A percentile compares a stretch with the other conserved stretches of the same genome.
phyloP scores from a whole-genome alignment of 2,888 invertebrate genomes.

The Acleris literana region DNA sequence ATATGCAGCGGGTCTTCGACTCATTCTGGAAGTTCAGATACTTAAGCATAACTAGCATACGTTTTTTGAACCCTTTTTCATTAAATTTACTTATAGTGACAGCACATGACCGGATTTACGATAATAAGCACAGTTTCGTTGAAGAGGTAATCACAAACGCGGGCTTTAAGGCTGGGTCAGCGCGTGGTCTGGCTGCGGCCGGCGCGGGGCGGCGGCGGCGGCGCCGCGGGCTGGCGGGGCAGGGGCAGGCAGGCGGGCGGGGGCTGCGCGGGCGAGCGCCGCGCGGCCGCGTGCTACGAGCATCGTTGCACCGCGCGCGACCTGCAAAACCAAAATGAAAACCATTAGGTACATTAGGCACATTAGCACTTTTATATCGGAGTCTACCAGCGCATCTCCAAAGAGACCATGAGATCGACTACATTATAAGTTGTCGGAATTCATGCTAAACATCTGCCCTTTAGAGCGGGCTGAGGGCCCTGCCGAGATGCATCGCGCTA shows the following conservation, averaged over 20 bases:
- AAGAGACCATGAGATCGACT: too few species aligned
- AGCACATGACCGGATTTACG: neutral
- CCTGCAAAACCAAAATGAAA: slow-evolving; percentile 49
- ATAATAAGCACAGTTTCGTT: slow-evolving; percentile 43
- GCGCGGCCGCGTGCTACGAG: slow-evolving; percentile 68
- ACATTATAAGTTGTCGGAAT: too few species aligned
- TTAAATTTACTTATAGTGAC: too few species aligned
- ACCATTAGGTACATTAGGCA: neutral
- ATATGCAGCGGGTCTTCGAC: too few species aligned
- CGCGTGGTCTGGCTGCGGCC: neutral
- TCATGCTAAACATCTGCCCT: too few species aligned
- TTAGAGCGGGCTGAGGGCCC: too few species aligned
- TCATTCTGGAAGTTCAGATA: too few species aligned
- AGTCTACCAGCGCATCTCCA: too few species aligned
- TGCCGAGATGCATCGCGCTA: too few species aligned
- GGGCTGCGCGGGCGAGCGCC: slow-evolving; percentile 59
- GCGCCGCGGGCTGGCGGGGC: slow-evolving; percentile 6
- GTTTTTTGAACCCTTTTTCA: too few species aligned
- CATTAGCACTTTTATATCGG: too few species aligned
- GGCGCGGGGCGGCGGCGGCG: neutral
- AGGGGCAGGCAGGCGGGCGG: slow-evolving; percentile 38
- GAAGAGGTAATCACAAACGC: slow-evolving; percentile 31
- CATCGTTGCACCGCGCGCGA: slow-evolving; percentile 73
- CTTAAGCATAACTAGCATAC: too few species aligned
- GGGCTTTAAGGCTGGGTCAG: neutral